Percentiles rank a stretch among this genome's conserved stretches.
Conservation (phyloP, 2,113 vertebrate species). For the Gavialis gangeticus region DNA sequence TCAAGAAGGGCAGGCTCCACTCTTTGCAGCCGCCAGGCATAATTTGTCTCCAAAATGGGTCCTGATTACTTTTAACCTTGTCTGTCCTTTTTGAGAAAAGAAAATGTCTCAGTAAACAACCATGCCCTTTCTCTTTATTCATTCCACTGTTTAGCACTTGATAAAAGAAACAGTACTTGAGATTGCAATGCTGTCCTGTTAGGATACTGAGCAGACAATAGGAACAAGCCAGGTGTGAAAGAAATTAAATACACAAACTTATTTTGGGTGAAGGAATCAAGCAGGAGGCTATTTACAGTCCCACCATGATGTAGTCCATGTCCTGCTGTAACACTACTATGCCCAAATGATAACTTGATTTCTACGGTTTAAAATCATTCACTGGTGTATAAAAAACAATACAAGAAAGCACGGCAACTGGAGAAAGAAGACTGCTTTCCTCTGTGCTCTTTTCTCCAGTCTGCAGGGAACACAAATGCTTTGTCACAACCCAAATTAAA, state of each 20-base stretch:
- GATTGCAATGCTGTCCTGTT: neutral
- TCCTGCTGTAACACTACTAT: neutral
- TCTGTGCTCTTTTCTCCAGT: neutral
- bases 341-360: neutral
- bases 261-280: neutral
- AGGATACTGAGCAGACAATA: neutral
- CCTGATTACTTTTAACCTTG: neutral
- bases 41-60: neutral
- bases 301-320: neutral
- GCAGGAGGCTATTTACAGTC: neutral
- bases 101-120: accelerated
- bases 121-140: accelerated
- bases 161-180: neutral
- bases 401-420: neutral
- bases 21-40: neutral
- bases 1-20: neutral
- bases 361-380: neutral
- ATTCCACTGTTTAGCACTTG: neutral
- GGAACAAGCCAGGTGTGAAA: neutral
- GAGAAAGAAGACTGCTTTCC: neutral
- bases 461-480: neutral
- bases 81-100: neutral
- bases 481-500: neutral
- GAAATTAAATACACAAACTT: neutral
- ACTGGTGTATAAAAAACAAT: neutral